phyloP scores from a whole-genome alignment of 2,888 invertebrate species.

The Abrostola tripartita region DNA sequence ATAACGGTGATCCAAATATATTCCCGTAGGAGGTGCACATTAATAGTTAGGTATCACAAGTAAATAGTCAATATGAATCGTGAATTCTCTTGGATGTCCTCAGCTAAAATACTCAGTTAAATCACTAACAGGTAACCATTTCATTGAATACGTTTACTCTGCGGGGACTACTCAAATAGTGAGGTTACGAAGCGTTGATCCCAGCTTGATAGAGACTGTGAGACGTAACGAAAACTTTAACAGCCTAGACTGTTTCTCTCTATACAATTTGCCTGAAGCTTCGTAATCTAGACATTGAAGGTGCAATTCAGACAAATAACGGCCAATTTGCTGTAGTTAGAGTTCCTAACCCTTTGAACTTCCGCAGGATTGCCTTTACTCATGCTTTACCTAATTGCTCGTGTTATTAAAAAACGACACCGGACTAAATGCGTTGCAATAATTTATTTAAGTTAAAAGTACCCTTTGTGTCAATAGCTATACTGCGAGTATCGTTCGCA shows the following conservation, averaged over 20 bases:
- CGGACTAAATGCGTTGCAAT: not conserved
- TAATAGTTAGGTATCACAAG: not conserved
- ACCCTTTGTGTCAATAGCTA: not conserved
- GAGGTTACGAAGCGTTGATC: no score
- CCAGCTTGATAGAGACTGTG: not conserved
- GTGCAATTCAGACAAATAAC: no score
- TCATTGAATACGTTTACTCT: not conserved
- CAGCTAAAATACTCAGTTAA: slow-evolving; percentile 1
- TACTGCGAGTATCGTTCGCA: not conserved
- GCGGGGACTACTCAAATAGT: slow-evolving; percentile 1
- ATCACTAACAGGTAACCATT: not conserved
- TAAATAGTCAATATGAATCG: slow-evolving; percentile 5
- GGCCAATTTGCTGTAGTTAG: no score
- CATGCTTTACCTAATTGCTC: no score
- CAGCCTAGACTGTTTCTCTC: no score
- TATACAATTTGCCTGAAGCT: no score
- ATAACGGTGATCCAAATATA: not conserved
- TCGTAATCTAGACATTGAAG: no score
- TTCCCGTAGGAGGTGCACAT: not conserved
- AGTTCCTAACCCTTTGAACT: no score
- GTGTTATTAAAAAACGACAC: no score
- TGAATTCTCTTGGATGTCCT: slow-evolving; percentile 6
- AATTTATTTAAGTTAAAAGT: not conserved
- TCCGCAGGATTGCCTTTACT: no score
- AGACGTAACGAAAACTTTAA: not conserved